Percentiles rank a stretch among this genome's conserved stretches.
These are phyloP conservation scores for Ephydatia muelleri DNA, from an alignment of 37 sponge, comb jelly and placozoan genomes.

Conservation along the genomic window DNA sequence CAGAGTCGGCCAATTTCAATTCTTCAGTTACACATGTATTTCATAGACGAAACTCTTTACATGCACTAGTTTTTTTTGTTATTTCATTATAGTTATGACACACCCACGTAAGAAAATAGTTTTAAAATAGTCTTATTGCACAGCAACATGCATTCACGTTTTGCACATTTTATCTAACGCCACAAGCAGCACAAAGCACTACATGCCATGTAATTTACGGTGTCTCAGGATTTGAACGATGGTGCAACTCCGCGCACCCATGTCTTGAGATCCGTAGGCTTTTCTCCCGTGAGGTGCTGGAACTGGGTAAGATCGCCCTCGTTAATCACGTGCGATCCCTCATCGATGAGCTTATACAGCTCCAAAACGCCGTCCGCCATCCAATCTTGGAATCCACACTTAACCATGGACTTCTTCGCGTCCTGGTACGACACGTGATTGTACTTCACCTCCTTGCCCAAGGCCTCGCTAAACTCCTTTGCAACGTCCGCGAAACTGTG, in stretches of 20 bases:
- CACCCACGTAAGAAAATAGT: no score
- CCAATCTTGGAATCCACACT: conserved; percentile 35
- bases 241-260: conserved; percentile 19
- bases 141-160: no score
- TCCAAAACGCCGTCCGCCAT: conserved; percentile 36
- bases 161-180: no score
- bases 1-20: no score
- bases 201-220: no score
- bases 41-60: no score
- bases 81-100: no score
- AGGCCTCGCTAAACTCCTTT: conserved; percentile 21
- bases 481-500: conserved; percentile 44
- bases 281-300: conserved; percentile 49
- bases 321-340: conserved; percentile 38
- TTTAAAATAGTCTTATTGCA: no score
- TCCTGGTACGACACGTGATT: conserved; percentile 38
- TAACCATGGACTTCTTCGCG: conserved; percentile 27
- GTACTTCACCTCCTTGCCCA: conserved; percentile 50
- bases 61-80: no score
- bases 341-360: conserved; percentile 44
- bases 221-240: no score
- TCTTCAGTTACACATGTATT: no score
- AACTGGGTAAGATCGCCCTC: conserved; percentile 18
- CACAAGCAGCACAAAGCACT: no score
- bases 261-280: conserved; percentile 40